Conservation (phyloP, 1,140 invertebrate genomes). For the Macrobrachium nipponense region DNA sequence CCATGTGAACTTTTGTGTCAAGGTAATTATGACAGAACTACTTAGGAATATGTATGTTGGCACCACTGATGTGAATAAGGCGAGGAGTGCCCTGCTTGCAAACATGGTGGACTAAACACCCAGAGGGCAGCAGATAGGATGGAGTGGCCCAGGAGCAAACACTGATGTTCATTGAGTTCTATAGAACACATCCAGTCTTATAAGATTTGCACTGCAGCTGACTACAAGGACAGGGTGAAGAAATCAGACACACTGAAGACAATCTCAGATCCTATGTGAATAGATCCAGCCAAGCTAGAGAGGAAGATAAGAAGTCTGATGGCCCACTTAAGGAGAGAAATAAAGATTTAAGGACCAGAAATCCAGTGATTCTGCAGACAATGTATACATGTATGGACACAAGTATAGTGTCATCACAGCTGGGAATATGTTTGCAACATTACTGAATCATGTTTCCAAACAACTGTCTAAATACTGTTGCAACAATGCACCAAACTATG, state of each 20-base stretch:
- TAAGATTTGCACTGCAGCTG: neutral
- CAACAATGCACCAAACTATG: neutral
- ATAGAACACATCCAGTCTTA: conserved; percentile 12
- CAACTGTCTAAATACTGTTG: conserved; percentile 27
- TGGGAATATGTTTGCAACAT: conserved; percentile 12
- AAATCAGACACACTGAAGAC: conserved; percentile 29
- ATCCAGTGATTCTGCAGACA: neutral
- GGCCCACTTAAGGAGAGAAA: conserved; percentile 27
- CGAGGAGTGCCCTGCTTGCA: neutral
- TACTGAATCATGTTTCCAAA: neutral
- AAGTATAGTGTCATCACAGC: neutral
- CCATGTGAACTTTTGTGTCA: conserved; percentile 22
- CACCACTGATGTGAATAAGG: conserved; percentile 18
- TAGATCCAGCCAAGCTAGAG: conserved; percentile 19
- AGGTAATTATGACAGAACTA: neutral
- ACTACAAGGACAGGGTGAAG: conserved; percentile 21
- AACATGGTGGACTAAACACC: conserved; percentile 13
- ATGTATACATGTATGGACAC: neutral
- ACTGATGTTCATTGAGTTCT: neutral
- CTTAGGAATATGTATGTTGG: conserved; percentile 8
- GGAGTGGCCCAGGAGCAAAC: conserved; percentile 23
- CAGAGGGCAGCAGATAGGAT: neutral
- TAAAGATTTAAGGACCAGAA: conserved; percentile 7
- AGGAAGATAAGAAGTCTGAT: conserved; percentile 22
- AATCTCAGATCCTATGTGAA: conserved; percentile 1